Evolutionary conservation across 2,888 invertebrate genomes (phyloP), one percentile per base, ranked within the genome.

Genomic region (Drosophila mercatorum): DNA sequence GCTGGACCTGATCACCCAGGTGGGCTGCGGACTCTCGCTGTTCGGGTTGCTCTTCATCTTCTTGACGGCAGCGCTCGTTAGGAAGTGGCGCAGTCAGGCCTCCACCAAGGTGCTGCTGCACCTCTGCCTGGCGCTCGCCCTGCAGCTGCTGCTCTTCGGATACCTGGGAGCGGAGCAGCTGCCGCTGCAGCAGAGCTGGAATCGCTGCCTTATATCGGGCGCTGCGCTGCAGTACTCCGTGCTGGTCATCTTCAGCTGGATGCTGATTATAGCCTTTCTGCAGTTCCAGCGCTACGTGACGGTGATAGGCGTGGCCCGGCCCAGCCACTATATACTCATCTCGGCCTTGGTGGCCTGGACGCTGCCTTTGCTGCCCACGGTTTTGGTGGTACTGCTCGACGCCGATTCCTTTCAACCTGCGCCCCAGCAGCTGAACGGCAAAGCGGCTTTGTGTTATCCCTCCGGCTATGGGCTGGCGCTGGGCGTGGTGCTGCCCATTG

Each of bases 241-340:
- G 41, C 91, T 96, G 52, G 94, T 95, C 2, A 94, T 95, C 72
- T 96, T 96, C 83, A 94, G 94, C 83, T 96, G 96, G 96, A 96
- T 96, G 96, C 91, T 96, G 28, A 95, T 96, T 63, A 95, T 95
- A 63, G 95, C 95, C 2, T 92, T 95, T 56, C 92, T 96, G 64
- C 96, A 96, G 90, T 96, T 95, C 89, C 94, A 95, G 63, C 93
- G 95, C 56, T 95, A 95, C 81, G 96, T 96, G 1, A 94, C 94
- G 68, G 95, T 96, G 0, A 93, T 96, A 56, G 95, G 95, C 5
- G 83, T 89, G 8, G 94, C 92, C 12, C 92, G 94, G 44, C 95
- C 95, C 7, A 93, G 94, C 0, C 93, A 94, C 72, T 96, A 95
- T 86, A 94, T 95, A 87, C 89, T 94, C 6, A 95, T 95, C 88